Percentiles rank a stretch among this genome's conserved stretches.
These are phyloP conservation scores for Caenorhabditis elegans DNA, from an alignment of 1,140 invertebrate genomes.

Conservation along the genomic window DNA sequence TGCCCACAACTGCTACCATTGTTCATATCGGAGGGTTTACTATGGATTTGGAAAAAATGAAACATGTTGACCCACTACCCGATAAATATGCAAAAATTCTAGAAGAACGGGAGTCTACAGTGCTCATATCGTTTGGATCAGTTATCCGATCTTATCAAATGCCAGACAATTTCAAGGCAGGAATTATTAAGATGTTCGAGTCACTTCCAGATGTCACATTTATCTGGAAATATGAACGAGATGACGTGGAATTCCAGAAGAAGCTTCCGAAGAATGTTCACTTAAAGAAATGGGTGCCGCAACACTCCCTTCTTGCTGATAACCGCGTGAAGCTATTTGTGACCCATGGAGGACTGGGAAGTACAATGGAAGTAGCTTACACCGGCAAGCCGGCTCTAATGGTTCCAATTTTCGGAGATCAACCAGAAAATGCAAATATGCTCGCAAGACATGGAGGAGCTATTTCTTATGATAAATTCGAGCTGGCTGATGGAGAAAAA, in stretches of 20 bases:
- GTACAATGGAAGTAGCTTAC: constrained; percentile 50
- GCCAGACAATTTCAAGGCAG: constrained; percentile 16
- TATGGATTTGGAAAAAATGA: background rate
- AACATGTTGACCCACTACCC: background rate
- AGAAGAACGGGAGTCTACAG: constrained; percentile 11
- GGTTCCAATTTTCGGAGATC: constrained; percentile 20
- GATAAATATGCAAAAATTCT: constrained; percentile 34
- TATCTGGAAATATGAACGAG: constrained; percentile 50
- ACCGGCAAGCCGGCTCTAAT: constrained; percentile 53
- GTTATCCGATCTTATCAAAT: constrained; percentile 43
- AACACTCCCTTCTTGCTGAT: constrained; percentile 48
- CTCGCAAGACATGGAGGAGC: background rate
- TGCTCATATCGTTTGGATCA: constrained; percentile 49
- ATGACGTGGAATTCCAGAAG: background rate
- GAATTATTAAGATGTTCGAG: constrained; percentile 11
- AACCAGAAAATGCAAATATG: background rate
- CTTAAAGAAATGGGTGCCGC: constrained; percentile 45
- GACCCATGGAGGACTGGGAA: constrained; percentile 55
- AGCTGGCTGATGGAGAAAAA: background rate
- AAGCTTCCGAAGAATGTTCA: constrained; percentile 39
- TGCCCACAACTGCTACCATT: background rate
- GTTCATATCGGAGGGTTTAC: constrained; percentile 30
- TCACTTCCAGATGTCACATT: constrained; percentile 40
- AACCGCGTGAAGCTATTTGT: constrained; percentile 45
- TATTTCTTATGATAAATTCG: background rate